phyloP scores from a whole-genome alignment of 2,113 vertebrate species.

The Cryptotis parvus region DNA sequence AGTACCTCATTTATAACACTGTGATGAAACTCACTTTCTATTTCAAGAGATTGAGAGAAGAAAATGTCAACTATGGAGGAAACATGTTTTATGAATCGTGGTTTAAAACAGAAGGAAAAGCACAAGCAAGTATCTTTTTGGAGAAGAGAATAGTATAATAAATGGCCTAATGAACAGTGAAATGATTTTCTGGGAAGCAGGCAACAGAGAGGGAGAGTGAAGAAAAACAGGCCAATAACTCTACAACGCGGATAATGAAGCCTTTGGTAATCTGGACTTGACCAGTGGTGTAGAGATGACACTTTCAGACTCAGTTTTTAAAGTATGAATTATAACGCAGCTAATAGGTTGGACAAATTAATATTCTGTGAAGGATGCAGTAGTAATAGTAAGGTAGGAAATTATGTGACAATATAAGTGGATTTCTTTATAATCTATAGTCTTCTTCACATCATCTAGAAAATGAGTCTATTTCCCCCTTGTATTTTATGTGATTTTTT shows the following conservation, averaged over 20 bases:
- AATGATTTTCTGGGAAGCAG: constrained; percentile 62
- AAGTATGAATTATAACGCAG: constrained; percentile 65
- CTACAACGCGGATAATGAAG: constrained; percentile 47
- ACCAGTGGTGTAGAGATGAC: background rate
- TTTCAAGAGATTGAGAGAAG: constrained; percentile 73
- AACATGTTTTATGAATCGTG: constrained; percentile 68
- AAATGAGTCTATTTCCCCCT: constrained; percentile 7
- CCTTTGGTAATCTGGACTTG: constrained; percentile 44
- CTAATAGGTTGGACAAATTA: constrained; percentile 59
- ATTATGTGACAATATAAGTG: constrained; percentile 31
- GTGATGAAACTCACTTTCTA: constrained; percentile 65
- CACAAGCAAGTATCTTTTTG: constrained; percentile 43
- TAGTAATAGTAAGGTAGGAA: constrained; percentile 39
- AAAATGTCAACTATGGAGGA: constrained; percentile 71
- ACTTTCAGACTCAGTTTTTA: constrained; percentile 47
- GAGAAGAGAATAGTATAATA: constrained; percentile 63
- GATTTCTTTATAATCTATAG: constrained; percentile 25
- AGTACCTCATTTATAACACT: constrained; percentile 71
- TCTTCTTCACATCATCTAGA: constrained; percentile 18
- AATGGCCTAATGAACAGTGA: constrained; percentile 67
- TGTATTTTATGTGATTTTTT: background rate
- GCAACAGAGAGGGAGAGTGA: constrained; percentile 54
- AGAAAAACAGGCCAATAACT: constrained; percentile 61
- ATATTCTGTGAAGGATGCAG: constrained; percentile 40
- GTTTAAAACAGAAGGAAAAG: constrained; percentile 57